These are phyloP conservation scores for Automeris io DNA, from an alignment of 2,888 invertebrate species.

Conservation along the genomic window DNA sequence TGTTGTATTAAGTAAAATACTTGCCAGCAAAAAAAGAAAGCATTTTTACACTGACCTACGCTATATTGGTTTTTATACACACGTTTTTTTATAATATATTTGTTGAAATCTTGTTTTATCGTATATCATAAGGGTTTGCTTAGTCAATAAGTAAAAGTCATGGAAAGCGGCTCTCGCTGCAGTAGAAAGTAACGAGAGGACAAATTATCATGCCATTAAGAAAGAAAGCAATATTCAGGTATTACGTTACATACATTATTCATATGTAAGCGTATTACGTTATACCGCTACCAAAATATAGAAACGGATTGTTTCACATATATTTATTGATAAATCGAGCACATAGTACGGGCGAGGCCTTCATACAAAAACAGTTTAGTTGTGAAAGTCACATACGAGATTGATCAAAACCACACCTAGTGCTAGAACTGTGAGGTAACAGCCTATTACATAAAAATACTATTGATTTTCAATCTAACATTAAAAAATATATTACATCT, in stretches of 20 bases:
- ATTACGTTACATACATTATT: constrained; percentile 17
- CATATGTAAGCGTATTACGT: background rate
- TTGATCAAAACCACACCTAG: constrained; percentile 31
- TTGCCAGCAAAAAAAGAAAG: background rate
- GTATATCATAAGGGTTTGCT: constrained; percentile 25
- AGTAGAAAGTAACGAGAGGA: constrained; percentile 42
- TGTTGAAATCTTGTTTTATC: constrained; percentile 16
- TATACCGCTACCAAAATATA: background rate
- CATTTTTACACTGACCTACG: background rate
- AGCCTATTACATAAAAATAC: constrained; percentile 31
- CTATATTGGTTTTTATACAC: background rate
- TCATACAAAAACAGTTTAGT: constrained; percentile 33
- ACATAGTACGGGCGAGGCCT: constrained; percentile 35
- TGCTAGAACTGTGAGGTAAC: constrained; percentile 32
- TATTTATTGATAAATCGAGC: constrained; percentile 27
- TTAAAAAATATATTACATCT: too few relatives aligned
- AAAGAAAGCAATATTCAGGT: constrained; percentile 29
- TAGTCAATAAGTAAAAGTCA: constrained; percentile 24
- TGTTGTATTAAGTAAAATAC: background rate
- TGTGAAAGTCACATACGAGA: constrained; percentile 43
- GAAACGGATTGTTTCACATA: constrained; percentile 12
- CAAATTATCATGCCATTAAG: constrained; percentile 31
- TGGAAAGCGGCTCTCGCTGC: constrained; percentile 37
- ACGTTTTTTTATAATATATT: background rate
- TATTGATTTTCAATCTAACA: constrained; percentile 16